Percentiles rank a stretch among this genome's conserved stretches.
Conservation (phyloP, 2,113 vertebrate genomes). For the Salvelinus namaycush region DNA sequence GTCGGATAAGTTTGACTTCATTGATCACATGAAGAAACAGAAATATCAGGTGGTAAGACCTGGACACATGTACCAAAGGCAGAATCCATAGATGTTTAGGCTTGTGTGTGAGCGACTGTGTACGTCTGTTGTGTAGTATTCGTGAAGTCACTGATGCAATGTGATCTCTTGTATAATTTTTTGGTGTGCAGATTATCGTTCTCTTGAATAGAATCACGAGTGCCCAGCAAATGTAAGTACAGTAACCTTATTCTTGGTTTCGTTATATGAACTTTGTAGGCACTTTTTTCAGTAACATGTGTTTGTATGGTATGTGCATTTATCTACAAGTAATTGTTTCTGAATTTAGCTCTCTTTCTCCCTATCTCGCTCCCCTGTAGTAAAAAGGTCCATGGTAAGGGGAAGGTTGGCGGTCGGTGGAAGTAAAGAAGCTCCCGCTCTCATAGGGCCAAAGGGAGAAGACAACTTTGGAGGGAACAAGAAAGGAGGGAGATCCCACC, state of each 20-base stretch:
- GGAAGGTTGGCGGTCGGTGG: slow-evolving; percentile 78
- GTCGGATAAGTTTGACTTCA: slow-evolving; percentile 88
- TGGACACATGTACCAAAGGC: not conserved
- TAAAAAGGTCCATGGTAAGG: slow-evolving; percentile 78
- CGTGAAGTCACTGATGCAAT: no score
- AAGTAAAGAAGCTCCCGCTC: slow-evolving; percentile 55
- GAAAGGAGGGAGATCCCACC: not conserved
- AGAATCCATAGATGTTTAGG: not conserved
- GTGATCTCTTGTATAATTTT: not conserved
- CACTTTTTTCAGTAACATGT: not conserved
- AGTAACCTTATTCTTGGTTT: no score
- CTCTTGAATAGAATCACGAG: slow-evolving; percentile 79
- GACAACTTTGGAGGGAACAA: not conserved
- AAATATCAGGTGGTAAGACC: slow-evolving; percentile 81
- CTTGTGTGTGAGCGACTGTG: no score
- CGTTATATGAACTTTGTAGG: no score
- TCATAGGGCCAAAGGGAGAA: not conserved
- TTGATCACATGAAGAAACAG: slow-evolving; percentile 84
- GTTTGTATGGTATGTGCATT: not conserved
- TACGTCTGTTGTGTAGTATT: not conserved
- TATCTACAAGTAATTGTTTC: no score
- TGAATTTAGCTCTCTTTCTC: not conserved
- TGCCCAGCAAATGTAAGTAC: slow-evolving; percentile 79
- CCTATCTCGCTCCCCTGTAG: slow-evolving; percentile 41
- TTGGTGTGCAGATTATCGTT: slow-evolving; percentile 67